Evolutionary conservation across 1,140 invertebrate genomes (phyloP).

Genomic region (Cherax destructor): DNA sequence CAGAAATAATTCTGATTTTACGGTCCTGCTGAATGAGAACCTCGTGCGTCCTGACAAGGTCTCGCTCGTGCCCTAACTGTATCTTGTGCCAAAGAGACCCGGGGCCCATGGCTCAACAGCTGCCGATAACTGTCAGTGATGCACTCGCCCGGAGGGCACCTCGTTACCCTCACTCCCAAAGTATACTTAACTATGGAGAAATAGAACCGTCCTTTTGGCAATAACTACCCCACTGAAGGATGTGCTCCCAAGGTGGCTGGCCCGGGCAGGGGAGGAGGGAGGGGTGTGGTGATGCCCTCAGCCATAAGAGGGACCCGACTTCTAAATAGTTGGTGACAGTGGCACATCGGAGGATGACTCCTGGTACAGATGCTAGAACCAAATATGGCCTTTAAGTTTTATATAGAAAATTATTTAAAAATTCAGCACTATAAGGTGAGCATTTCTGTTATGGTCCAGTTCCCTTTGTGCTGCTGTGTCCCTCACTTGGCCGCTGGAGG

Average conservation of each 20-base stretch:
- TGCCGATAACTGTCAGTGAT: conserved; percentile 65
- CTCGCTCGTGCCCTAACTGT: conserved; percentile 70
- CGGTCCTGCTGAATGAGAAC: conserved; percentile 64
- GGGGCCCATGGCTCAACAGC: conserved; percentile 68
- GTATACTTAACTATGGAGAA: conserved; percentile 70
- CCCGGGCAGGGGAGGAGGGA: conserved; percentile 65
- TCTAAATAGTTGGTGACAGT: conserved; percentile 20
- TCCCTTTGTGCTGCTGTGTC: conserved; percentile 45
- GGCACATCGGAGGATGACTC: conserved; percentile 37
- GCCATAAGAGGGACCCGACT: conserved; percentile 42
- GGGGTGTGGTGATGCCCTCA: conserved; percentile 68
- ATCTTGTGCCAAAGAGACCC: conserved; percentile 69
- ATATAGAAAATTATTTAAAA: conserved; percentile 39
- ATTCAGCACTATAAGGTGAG: conserved; percentile 34
- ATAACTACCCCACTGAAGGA: conserved; percentile 70
- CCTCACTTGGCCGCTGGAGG: conserved; percentile 61
- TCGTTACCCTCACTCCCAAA: conserved; percentile 69
- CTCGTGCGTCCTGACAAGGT: conserved; percentile 68
- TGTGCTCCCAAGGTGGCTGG: conserved; percentile 69
- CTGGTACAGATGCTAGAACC: conserved; percentile 50
- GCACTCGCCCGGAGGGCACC: conserved; percentile 67
- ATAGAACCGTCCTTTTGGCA: conserved; percentile 70
- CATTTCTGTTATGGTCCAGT: conserved; percentile 39
- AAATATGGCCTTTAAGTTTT: conserved; percentile 40
- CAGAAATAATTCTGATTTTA: conserved; percentile 58